A percentile compares a stretch with the other conserved stretches of the same genome.
Conservation (phyloP, 2,888 invertebrate genomes). For the Cantharis flavilabris region DNA sequence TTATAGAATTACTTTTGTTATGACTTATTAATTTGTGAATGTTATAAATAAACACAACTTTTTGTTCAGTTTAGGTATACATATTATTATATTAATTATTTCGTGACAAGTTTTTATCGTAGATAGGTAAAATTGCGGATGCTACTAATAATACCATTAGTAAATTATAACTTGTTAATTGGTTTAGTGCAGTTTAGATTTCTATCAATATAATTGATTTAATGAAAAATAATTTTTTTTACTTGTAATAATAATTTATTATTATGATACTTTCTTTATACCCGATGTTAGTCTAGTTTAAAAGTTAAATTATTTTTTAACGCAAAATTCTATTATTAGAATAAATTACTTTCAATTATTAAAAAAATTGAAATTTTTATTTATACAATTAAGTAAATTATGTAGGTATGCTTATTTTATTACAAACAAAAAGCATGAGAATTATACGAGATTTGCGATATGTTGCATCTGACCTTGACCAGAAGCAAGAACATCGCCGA, state of each 20-base stretch:
- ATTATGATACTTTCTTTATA: background rate
- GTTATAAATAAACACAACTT: background rate
- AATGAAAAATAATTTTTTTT: background rate
- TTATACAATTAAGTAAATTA: background rate
- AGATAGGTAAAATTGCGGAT: background rate
- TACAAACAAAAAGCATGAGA: slow-evolving; percentile 5
- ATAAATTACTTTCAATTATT: background rate
- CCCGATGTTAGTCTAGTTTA: too few relatives aligned
- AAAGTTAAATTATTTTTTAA: too few relatives aligned
- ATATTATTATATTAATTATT: background rate
- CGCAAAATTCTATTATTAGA: background rate
- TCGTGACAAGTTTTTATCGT: background rate
- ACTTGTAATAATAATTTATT: background rate
- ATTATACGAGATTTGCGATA: slow-evolving; percentile 11
- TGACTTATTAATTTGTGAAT: too few relatives aligned
- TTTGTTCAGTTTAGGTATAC: background rate
- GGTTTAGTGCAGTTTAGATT: background rate
- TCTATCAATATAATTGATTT: background rate
- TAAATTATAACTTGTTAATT: background rate
- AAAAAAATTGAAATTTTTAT: background rate
- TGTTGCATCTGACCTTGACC: slow-evolving; percentile 30
- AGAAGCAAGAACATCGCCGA: slow-evolving; percentile 30
- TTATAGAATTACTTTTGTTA: background rate
- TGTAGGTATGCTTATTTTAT: background rate
- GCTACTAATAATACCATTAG: background rate